Evolutionary conservation across 1,140 invertebrate genomes (phyloP), one percentile per base, ranked within the genome.

Genomic region (Druon quercuslanigerum): DNA sequence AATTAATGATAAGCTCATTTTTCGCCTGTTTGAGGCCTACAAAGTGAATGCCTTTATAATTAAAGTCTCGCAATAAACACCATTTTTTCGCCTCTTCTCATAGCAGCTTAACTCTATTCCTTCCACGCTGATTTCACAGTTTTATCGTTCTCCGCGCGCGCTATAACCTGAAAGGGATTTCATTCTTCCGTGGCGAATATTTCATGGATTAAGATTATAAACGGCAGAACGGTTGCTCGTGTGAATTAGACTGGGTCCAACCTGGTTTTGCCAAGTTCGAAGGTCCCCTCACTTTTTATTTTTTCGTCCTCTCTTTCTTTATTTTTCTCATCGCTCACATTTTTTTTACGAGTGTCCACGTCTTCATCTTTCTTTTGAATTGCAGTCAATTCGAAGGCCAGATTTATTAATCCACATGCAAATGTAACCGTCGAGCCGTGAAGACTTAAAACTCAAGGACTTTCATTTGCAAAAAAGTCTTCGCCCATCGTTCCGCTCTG

Each of bases 141-240:
- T 86, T 87, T 85, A 85, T 87, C 81, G 77, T 60, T 77, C 66
- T 70, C 75, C 77, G 79, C 78, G 57, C 80, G 79, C 73, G 78
- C 79, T 84, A 77, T 79, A 57, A 82, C 79, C n/a, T 50, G 75
- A 75, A 70, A 82, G 78, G 77, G 71, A 86, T 84, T 82, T 83
- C 77, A 82, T 25, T 81, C 78, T 78, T 79, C 78, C 70, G 60
- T 79, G 76, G 78, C 79, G 82, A 86, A 85, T 86, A 84, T 84
- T 86, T 87, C 76, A 87, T 76, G 84, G 83, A 87, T 88, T 86
- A 85, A 86, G 82, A 86, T 87, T 85, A 86, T 77, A 75, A 40
- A 77, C 57, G 77, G 14, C 72, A 56, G 75, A 74, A 72, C 75
- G 33, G 60, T 66, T 66, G 60, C 60, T 25, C 13, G 60, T 66